Conservation (phyloP, 2,113 vertebrate species). For the Halcyon senegalensis region DNA sequence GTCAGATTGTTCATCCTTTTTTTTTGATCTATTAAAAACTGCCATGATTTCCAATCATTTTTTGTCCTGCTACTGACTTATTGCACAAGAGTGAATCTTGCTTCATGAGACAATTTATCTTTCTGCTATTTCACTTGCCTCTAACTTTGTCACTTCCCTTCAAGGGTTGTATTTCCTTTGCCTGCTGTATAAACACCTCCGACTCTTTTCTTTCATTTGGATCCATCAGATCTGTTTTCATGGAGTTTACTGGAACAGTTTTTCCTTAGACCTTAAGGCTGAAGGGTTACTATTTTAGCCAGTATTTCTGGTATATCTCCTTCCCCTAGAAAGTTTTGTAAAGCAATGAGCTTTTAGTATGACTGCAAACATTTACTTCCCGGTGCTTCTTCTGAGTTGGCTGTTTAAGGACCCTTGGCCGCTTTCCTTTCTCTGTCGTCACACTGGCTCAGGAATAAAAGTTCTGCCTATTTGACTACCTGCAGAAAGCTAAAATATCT, state of each 20-base stretch:
- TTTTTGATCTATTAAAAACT: neutral
- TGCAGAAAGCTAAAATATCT: neutral
- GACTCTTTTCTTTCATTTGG: neutral
- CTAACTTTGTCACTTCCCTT: slow-evolving; percentile 47
- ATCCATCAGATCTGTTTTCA: neutral
- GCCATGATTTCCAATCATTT: neutral
- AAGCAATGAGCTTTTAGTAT: neutral
- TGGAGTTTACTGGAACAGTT: neutral
- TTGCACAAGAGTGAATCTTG: slow-evolving; percentile 13
- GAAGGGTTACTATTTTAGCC: slow-evolving; percentile 47
- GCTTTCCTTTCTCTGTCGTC: neutral
- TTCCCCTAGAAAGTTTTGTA: slow-evolving; percentile 35
- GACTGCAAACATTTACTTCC: neutral
- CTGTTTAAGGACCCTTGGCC: slow-evolving; percentile 29
- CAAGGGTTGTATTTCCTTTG: slow-evolving; percentile 48
- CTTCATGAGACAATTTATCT: slow-evolving; percentile 46
- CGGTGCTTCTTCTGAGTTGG: neutral
- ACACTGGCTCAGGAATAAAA: neutral
- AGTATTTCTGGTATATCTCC: slow-evolving; percentile 5
- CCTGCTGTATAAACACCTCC: no score
- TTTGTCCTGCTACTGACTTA: neutral
- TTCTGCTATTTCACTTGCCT: slow-evolving; percentile 35
- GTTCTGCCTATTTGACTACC: neutral
- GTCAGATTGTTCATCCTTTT: neutral
- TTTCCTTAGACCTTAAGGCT: slow-evolving; percentile 45